A percentile compares a stretch with the other conserved stretches of the same genome.
Conservation (phyloP, 2,888 invertebrate species). For the Vesta saturnalis region DNA sequence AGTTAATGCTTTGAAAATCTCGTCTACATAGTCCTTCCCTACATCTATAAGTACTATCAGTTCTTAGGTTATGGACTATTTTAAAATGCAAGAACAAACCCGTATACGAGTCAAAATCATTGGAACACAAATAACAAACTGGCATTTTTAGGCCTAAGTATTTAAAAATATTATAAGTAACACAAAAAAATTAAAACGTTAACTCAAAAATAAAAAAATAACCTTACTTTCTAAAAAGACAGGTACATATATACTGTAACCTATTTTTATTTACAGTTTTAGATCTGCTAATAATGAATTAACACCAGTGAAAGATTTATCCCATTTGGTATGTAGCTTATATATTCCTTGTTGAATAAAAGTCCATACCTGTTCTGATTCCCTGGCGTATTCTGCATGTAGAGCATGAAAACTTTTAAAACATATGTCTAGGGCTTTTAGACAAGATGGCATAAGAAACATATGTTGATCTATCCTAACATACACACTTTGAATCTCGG, state of each 20-base stretch:
- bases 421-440: not conserved
- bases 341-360: not conserved
- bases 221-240: too few species aligned
- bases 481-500: not conserved
- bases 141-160: not conserved
- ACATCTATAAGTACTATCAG: not conserved
- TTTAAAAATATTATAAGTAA: not conserved
- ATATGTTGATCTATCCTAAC: not conserved
- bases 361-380: not conserved
- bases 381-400: not conserved
- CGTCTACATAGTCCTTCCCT: not conserved
- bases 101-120: not conserved
- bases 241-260: too few species aligned
- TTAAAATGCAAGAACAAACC: not conserved
- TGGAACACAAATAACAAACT: not conserved
- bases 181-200: too few species aligned
- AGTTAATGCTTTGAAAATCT: not conserved
- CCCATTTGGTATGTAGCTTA: not conserved
- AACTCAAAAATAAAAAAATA: too few species aligned
- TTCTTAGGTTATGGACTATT: not conserved
- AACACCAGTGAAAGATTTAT: not conserved
- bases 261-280: not conserved
- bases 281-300: not conserved
- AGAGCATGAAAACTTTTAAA: not conserved
- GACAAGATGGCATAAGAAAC: not conserved